Percentiles rank a stretch among this genome's conserved stretches.
Evolutionary conservation across 2,113 vertebrate species (phyloP).

Genomic region (Pterocles burchelli): DNA sequence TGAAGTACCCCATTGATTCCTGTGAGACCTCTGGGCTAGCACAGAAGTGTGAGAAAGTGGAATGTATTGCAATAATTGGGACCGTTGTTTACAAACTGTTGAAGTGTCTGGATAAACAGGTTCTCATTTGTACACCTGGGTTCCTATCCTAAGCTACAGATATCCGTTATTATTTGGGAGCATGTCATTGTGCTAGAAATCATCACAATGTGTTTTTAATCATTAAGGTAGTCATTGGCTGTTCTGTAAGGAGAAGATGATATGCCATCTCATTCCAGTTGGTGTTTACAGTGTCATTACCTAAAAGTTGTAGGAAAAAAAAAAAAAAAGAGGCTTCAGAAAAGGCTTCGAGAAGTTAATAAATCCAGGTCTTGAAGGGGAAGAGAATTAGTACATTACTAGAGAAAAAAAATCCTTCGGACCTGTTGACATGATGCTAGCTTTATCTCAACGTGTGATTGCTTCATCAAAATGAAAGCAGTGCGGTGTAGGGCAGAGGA

Average conservation of each 20-base stretch:
- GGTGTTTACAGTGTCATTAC: neutral
- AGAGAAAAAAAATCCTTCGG: neutral
- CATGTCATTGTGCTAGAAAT: neutral
- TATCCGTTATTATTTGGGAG: neutral
- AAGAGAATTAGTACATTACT: neutral
- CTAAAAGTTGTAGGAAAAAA: neutral
- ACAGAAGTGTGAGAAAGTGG: neutral
- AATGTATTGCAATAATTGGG: neutral
- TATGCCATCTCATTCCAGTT: neutral
- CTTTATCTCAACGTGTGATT: neutral
- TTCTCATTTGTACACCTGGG: neutral
- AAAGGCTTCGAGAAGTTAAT: constrained; percentile 4
- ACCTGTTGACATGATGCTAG: neutral
- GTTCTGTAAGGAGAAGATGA: neutral
- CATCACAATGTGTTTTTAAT: neutral
- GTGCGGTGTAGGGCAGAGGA: neutral
- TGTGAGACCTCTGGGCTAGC: neutral
- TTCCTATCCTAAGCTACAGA: neutral
- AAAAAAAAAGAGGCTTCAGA: neutral
- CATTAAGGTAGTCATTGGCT: neutral
- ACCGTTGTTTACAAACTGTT: neutral
- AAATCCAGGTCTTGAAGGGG: neutral
- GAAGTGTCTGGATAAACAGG: neutral
- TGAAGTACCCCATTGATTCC: neutral
- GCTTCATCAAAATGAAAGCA: neutral